phyloP scores from a whole-genome alignment of 2,113 vertebrate species.

The Ivindomyrus marchei region DNA sequence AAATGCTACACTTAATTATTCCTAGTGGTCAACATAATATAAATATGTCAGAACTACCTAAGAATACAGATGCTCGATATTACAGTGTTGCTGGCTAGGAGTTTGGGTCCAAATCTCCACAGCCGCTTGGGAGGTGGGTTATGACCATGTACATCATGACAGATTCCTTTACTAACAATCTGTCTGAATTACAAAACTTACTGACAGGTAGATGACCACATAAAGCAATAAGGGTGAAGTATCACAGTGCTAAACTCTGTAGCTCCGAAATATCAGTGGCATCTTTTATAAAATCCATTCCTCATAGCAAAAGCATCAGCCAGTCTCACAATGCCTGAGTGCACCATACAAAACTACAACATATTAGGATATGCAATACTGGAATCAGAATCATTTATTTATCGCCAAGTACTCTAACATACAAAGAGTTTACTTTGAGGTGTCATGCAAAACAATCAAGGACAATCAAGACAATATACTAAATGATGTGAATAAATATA shows the following conservation, averaged over 20 bases:
- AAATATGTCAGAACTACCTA: not conserved
- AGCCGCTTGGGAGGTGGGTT: not conserved
- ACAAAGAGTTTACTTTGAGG: not conserved
- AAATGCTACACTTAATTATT: not conserved
- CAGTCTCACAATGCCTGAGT: not conserved
- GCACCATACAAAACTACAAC: not conserved
- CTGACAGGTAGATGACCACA: not conserved
- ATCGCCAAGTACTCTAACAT: not conserved
- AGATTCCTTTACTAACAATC: not conserved
- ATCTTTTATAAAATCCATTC: not conserved
- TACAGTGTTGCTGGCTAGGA: not conserved
- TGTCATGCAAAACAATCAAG: not conserved
- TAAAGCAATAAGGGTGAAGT: not conserved
- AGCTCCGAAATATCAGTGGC: not conserved
- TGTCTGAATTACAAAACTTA: not conserved
- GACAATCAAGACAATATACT: not conserved
- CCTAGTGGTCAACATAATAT: not conserved
- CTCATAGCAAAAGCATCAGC: not conserved
- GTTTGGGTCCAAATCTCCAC: not conserved
- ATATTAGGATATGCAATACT: not conserved
- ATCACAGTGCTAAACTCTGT: not conserved
- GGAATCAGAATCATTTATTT: not conserved
- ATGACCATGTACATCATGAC: not conserved
- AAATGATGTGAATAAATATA: not conserved
- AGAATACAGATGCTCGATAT: not conserved